Evolutionary conservation across 2,797 vertebrate species (phyloP), one percentile per base, ranked within the genome.

Genomic region (Phaenicophaeus curvirostris): DNA sequence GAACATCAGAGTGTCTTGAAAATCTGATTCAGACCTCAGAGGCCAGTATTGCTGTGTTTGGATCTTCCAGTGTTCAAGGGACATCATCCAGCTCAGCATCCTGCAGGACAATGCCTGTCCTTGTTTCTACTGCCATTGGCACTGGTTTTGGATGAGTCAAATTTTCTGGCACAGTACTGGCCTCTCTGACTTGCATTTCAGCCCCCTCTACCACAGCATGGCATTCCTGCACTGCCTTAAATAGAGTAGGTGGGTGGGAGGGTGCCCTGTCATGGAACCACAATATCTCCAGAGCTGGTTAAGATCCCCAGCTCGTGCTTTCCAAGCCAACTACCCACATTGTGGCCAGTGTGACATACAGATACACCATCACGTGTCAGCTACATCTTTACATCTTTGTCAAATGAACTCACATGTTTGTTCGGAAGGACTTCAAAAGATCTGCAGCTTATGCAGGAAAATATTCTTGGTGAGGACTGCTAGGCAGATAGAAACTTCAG

Each of bases 321-420:
- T 59, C 33, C 23, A 73, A 58, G 30, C 5, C 61, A 73, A 14
- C 61, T n/a, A n/a, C 16, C 14, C 5, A 19, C 41, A 44, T 7
- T 3, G 37, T 28, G 62, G 35, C 28, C 50, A 53, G 31, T 16
- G 11, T 71, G 69, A 48, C 62, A n/a, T n/a, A n/a, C n/a, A n/a
- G n/a, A n/a, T n/a, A n/a, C n/a, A 1, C 3, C 0, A 0, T 35
- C 33, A 25, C 1, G 5, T 73, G 37, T 30, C 55, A 90, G 51
- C 5, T 53, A 46, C 3, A 2, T 31, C 85, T 85, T 65, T 53
- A 46, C 3, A 2, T 31, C 85, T 85, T 65, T 91, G 51, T 41
- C 37, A 75, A 48, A 68, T 41, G 41, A 78, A 53, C 50, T 33
- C 58, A 44, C 0, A n/a, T n/a, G 0, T 63, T 89, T 89, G 51